These are phyloP conservation scores for Thermophis baileyi DNA, from an alignment of 2,113 vertebrate species.

Conservation along the genomic window DNA sequence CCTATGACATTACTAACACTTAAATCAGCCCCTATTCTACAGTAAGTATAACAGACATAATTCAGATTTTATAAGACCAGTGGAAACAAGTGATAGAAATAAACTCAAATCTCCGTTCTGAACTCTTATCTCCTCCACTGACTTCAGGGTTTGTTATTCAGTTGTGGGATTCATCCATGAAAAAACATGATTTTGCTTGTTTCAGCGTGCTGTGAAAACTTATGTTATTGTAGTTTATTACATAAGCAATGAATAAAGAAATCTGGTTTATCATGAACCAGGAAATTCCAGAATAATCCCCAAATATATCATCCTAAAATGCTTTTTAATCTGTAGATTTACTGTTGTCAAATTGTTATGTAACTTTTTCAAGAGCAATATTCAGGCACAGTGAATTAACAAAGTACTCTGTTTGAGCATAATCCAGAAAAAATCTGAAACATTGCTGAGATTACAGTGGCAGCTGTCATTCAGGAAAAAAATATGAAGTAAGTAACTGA, in stretches of 20 bases:
- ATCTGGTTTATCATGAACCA: not conserved
- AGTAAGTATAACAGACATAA: not conserved
- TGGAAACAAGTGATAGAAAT: not conserved
- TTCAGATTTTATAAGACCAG: not conserved
- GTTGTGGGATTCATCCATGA: not conserved
- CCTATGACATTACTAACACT: not conserved
- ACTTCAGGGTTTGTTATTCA: not conserved
- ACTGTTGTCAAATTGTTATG: not conserved
- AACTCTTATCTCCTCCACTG: not conserved
- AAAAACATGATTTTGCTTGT: not conserved
- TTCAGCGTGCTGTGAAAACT: not conserved
- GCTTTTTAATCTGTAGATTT: not conserved
- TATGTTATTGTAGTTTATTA: not conserved
- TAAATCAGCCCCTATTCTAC: not conserved
- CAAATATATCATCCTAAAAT: not conserved
- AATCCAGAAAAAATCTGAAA: not conserved
- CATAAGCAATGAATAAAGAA: not conserved
- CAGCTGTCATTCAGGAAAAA: not conserved
- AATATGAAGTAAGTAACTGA: not conserved
- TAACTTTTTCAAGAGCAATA: not conserved
- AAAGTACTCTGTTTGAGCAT: not conserved
- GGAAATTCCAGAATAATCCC: not conserved
- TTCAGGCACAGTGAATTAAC: not conserved
- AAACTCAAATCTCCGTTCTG: not conserved
- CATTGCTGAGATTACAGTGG: not conserved